Percentiles rank a stretch among this genome's conserved stretches.
Conservation (phyloP, 2,888 invertebrate species). For the Lordiphosa andalusiaca region DNA sequence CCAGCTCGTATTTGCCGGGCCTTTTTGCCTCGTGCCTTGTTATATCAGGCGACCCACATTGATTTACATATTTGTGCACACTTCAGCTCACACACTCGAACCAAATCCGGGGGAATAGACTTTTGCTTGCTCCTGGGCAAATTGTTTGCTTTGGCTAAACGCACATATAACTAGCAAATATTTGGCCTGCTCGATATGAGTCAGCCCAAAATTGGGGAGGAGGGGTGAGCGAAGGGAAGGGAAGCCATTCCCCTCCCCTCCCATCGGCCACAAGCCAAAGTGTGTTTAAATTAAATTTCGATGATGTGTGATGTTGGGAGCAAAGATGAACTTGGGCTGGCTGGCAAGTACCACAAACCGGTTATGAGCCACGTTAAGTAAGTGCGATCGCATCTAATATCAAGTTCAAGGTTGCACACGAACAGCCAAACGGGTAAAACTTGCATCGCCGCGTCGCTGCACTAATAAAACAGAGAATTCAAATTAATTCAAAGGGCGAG, state of each 20-base stretch:
- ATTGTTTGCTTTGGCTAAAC: constrained; percentile 59
- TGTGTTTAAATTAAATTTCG: constrained; percentile 62
- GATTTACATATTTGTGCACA: constrained; percentile 65
- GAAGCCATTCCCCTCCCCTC: not conserved
- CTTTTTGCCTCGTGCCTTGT: constrained; percentile 30
- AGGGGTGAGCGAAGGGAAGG: not conserved
- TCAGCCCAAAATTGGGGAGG: constrained; percentile 25
- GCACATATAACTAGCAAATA: constrained; percentile 57
- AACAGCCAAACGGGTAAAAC: constrained; percentile 44
- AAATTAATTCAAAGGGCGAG: constrained; percentile 24
- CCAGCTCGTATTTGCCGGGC: constrained; percentile 19
- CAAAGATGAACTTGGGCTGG: constrained; percentile 2
- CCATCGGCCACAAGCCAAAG: too few relatives aligned
- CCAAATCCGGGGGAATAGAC: constrained; percentile 14
- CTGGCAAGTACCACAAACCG: constrained; percentile 39
- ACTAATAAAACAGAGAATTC: constrained; percentile 47
- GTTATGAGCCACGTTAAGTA: constrained; percentile 34
- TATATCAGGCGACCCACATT: constrained; percentile 51
- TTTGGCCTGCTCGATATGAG: constrained; percentile 56
- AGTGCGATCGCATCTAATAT: constrained; percentile 72
- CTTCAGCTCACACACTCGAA: constrained; percentile 28
- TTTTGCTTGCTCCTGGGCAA: constrained; percentile 42
- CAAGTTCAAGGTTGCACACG: constrained; percentile 74
- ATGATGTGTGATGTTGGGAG: constrained; percentile 33
- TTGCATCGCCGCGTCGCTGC: constrained; percentile 36